Evolutionary conservation across 2,888 invertebrate species (phyloP), one percentile per base, ranked within the genome.

Genomic region (Heliconius ethilla): DNA sequence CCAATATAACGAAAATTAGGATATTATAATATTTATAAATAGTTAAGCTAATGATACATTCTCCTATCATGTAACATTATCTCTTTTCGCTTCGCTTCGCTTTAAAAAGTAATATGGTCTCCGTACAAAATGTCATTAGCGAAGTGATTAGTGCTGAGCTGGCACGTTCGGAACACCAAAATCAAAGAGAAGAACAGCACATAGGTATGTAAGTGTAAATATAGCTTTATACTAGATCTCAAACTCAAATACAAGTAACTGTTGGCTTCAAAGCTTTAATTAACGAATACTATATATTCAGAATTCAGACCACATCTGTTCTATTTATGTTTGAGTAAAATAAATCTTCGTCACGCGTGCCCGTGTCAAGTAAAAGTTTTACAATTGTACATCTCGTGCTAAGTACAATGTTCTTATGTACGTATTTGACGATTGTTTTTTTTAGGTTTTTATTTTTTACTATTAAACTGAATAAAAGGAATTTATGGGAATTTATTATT

Each of bases 281-380:
- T 59, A 33, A n/a, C n/a, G 33, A 33, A 33, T 72, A 72, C 51
- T 51, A 51, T 59, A 33, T 59, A 59, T 55, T 33, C 1, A 33
- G 33, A 27, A 55, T 59, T 72, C 59, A 25, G 7, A 13, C 9
- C 72, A 72, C 72, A 33, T 37, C 11, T 72, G 59, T 59, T 72
- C 55, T 72, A 72, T 72, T 72, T 72, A 55, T 72, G 13, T 59
- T n/a, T 33, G 59, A 72, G 33, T 59, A 3, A 59, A 72, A 45
- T 40, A 72, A 72, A 72, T 55, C 9, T 59, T n/a, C 18, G 55
- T 72, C 55, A n/a, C 55, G 59, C 13, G 33, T 33, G 13, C 29
- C 1, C 22, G 33, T 37, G 72, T 72, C 55, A 59, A 13, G n/a
- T 33, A 72, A 72, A 59, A 59, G 72, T 70, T n/a, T 37, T 59